Conservation (phyloP, 2,797 vertebrate species). For the Clamator glandarius region DNA sequence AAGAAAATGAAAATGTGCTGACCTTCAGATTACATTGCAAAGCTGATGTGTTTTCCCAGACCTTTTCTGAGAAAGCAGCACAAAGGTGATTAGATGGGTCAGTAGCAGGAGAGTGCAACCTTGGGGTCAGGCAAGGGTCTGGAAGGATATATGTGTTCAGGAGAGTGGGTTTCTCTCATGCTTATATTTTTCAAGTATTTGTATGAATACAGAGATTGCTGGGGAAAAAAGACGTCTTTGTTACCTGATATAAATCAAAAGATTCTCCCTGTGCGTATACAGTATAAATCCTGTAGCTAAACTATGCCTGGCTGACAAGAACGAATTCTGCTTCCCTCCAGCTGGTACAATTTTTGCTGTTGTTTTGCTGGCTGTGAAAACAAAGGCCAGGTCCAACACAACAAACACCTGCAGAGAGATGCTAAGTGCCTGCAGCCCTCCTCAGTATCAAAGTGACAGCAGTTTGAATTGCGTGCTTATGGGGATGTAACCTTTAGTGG, state of each 20-base stretch:
- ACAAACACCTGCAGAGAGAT: neutral
- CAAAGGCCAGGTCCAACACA: slow-evolving; percentile 11
- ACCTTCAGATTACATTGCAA: slow-evolving; percentile 41
- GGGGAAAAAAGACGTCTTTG: slow-evolving; percentile 8
- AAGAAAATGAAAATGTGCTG: slow-evolving; percentile 37
- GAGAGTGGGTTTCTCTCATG: neutral
- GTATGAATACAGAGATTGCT: neutral
- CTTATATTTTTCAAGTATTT: slow-evolving; percentile 28
- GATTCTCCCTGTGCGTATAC: neutral
- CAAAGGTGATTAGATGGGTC: slow-evolving; percentile 61
- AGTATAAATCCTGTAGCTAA: slow-evolving; percentile 27
- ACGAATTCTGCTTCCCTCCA: neutral
- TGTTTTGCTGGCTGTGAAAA: slow-evolving; percentile 18
- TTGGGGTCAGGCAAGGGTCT: slow-evolving; percentile 57
- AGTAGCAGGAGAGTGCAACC: slow-evolving; percentile 33
- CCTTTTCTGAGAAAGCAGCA: slow-evolving; percentile 32
- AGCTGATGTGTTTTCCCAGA: slow-evolving; percentile 39
- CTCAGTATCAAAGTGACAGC: slow-evolving; percentile 5
- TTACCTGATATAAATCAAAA: slow-evolving; percentile 35
- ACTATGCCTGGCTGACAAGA: neutral
- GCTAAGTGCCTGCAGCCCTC: neutral
- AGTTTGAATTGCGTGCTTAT: neutral
- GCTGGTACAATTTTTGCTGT: neutral
- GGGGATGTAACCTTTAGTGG: neutral
- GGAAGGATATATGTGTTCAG: slow-evolving; percentile 14